phyloP scores from a whole-genome alignment of 1,140 invertebrate genomes.

The Limonius californicus region DNA sequence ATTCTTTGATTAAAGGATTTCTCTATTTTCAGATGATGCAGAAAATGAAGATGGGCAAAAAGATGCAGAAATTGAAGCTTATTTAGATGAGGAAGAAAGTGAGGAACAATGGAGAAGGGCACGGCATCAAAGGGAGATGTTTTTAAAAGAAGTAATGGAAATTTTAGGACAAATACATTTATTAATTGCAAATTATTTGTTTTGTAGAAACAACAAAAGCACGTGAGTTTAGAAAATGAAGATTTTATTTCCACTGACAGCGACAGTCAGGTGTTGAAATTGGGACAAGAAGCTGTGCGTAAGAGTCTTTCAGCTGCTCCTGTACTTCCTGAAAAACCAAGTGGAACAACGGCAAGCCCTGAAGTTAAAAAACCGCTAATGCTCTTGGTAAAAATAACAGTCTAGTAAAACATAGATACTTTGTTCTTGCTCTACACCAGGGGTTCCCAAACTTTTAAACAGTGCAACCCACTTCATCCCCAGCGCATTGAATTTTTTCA shows the following conservation, averaged over 20 bases:
- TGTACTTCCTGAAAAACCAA: too few relatives aligned
- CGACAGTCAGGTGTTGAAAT: conserved; percentile 37
- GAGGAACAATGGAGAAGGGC: conserved; percentile 66
- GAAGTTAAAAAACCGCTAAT: too few relatives aligned
- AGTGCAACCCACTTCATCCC: too few relatives aligned
- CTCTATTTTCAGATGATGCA: not conserved
- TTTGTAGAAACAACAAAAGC: conserved; percentile 21
- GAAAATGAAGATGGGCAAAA: not conserved
- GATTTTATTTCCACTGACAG: conserved; percentile 23
- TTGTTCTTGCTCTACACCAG: too few relatives aligned
- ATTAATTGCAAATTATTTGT: too few relatives aligned
- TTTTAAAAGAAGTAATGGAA: too few relatives aligned
- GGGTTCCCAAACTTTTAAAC: too few relatives aligned
- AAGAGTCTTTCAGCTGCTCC: conserved; percentile 35
- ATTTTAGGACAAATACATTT: too few relatives aligned
- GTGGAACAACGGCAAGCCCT: too few relatives aligned
- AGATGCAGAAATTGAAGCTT: conserved; percentile 36
- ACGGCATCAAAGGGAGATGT: conserved; percentile 63
- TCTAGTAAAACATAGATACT: too few relatives aligned
- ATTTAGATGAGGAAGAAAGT: conserved; percentile 56
- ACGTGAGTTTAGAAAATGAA: conserved; percentile 23
- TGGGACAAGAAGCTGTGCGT: conserved; percentile 40
- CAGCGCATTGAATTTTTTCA: too few relatives aligned
- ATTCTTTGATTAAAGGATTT: not conserved
- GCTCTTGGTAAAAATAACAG: too few relatives aligned